Evolutionary conservation across 2,797 vertebrate species (phyloP).

Genomic region (Cryptoprocta ferox): DNA sequence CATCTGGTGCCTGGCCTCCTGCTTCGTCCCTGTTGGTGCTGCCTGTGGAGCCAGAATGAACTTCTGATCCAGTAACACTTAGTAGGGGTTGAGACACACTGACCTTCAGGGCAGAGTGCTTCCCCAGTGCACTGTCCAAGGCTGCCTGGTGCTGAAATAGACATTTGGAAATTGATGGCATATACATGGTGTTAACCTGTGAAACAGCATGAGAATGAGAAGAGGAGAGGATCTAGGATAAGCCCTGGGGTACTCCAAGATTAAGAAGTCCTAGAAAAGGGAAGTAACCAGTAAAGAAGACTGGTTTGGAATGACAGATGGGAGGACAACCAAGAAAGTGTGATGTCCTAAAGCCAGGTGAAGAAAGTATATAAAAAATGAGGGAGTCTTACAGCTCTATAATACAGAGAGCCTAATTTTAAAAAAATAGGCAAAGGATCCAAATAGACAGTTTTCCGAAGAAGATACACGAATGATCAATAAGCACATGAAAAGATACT

Average conservation of each 20-base stretch:
- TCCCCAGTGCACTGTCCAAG: not conserved
- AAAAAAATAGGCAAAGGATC: not conserved
- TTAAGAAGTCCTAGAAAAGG: not conserved
- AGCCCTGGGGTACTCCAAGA: not conserved
- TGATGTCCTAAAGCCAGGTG: not conserved
- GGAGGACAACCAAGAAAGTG: not conserved
- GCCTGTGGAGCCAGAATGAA: not conserved
- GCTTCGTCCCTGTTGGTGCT: not conserved
- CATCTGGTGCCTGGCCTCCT: not conserved
- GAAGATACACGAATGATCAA: not conserved
- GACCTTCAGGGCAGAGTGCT: not conserved
- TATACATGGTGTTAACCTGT: not conserved
- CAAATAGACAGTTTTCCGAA: not conserved
- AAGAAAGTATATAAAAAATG: not conserved
- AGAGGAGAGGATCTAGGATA: not conserved
- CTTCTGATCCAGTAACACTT: not conserved
- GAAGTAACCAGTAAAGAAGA: not conserved
- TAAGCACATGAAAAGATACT: not conserved
- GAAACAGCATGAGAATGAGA: not conserved
- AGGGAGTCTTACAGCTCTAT: not conserved
- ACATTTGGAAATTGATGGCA: not conserved
- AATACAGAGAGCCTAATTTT: not conserved
- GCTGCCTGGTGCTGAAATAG: not conserved
- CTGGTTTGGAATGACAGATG: not conserved
- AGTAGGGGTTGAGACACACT: not conserved